Evolutionary conservation across 1,140 invertebrate genomes (phyloP), one percentile per base, ranked within the genome.

Genomic region (Dendrolimus kikuchii): DNA sequence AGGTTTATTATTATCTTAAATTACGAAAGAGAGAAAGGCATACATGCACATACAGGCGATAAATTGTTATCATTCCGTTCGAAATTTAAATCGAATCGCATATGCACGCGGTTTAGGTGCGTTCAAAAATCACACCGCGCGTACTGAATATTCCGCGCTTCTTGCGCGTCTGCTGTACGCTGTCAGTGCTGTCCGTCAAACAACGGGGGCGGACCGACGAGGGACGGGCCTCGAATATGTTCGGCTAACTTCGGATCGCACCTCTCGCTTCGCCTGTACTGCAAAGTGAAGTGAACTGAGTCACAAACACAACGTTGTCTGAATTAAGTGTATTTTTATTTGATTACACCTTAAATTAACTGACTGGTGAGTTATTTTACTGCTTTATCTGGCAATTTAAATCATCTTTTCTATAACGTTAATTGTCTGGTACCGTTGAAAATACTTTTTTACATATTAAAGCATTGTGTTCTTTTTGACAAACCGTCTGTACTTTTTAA

Each of bases 251-350:
- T 78, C 82, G 69, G 62, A 59, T 55, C 62, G 54, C 57, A 48
- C 43, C 49, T 68, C 72, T 72, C 70, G 51, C 55, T 66, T 59
- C 63, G 60, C 61, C 67, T 64, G 62, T 62, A 51, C 52, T 51
- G 66, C 23, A 23, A 23, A 59, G 60, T 66, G 71, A 80, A 60
- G 66, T 71, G 79, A 80, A 53, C 74, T 79, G 81, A 86, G 81
- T 81, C 74, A 82, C 76, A 85, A 74, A 56, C 56, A 42, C 39
- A 47, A 44, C 50, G 53, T 40, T 53, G 37, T 36, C 38, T 42
- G 7, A 10, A 42, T 47, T 10, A 10, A 42, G 57, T 48, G 49
- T 63, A 47, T 59, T 68, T 64, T 61, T 62, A 59, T 61, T 57
- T 37, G 53, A 48, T 60, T 23, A 51, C 9, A 39, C 49, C 40